phyloP scores from a whole-genome alignment of 1,140 invertebrate genomes.

The Ceratitis capitata region DNA sequence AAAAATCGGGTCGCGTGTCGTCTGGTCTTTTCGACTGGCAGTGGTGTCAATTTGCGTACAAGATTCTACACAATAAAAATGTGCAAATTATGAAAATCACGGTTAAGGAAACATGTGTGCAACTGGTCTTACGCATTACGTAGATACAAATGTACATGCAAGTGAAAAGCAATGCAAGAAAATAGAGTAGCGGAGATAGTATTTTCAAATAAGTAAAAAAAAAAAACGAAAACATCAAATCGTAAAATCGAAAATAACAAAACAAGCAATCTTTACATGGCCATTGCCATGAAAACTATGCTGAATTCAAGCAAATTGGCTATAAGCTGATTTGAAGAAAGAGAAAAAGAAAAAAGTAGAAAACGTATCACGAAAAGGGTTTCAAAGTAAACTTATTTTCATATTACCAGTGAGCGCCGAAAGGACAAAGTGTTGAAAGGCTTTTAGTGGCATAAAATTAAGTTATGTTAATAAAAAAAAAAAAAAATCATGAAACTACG shows the following conservation, averaged over 20 bases:
- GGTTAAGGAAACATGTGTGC: neutral
- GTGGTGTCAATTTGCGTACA: neutral
- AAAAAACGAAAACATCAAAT: neutral
- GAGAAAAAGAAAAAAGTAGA: neutral
- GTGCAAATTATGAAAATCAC: constrained; percentile 7
- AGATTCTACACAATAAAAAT: neutral
- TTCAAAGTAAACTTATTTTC: neutral
- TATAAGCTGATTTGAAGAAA: neutral
- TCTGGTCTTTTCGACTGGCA: neutral
- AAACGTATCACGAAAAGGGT: neutral
- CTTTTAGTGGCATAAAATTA: neutral
- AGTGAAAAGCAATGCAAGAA: neutral
- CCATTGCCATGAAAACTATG: no score
- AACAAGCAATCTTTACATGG: no score
- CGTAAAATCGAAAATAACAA: no score
- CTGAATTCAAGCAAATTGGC: neutral
- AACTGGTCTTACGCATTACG: neutral
- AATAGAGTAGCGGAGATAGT: neutral
- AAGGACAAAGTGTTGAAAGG: neutral
- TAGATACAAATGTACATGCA: no score
- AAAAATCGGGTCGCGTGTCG: neutral
- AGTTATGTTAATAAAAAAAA: neutral
- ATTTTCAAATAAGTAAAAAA: neutral
- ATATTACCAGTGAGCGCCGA: neutral
- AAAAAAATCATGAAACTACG: no score